A percentile compares a stretch with the other conserved stretches of the same genome.
Evolutionary conservation across 64 coral and sea anemone species (phyloP).

Genomic region (Orbicella faveolata): DNA sequence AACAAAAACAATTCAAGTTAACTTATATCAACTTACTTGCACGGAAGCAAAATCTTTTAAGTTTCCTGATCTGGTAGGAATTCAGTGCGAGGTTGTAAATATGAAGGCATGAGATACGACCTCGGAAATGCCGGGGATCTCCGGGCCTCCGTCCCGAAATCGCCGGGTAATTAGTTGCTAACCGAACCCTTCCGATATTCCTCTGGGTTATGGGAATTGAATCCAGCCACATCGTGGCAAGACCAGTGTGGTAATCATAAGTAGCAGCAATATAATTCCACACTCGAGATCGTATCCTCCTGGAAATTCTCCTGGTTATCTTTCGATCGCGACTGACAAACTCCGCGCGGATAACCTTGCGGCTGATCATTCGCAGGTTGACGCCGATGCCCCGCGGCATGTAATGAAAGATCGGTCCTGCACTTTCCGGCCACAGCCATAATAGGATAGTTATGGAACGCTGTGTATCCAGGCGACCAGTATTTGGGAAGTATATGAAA

Average conservation of each 20-base stretch:
- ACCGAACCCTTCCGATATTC: constrained; percentile 37
- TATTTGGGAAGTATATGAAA: constrained; percentile 69
- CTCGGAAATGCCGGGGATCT: constrained; percentile 49
- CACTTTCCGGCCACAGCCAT: constrained; percentile 69
- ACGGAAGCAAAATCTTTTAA: constrained; percentile 58
- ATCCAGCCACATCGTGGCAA: constrained; percentile 61
- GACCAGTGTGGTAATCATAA: constrained; percentile 32
- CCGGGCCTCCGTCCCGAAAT: constrained; percentile 43
- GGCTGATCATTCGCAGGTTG: constrained; percentile 44
- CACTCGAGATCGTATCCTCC: constrained; percentile 28
- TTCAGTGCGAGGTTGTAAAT: constrained; percentile 58
- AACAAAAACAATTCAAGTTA: not conserved
- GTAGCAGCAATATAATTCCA: constrained; percentile 69
- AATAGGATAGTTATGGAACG: constrained; percentile 68
- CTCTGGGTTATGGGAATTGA: constrained; percentile 51
- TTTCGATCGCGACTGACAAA: constrained; percentile 46
- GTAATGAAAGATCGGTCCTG: constrained; percentile 79
- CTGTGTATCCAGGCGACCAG: constrained; percentile 67
- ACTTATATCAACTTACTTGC: constrained; percentile 28
- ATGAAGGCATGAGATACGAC: constrained; percentile 56
- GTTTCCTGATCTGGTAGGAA: constrained; percentile 55
- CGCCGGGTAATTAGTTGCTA: constrained; percentile 56
- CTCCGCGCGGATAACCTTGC: constrained; percentile 31
- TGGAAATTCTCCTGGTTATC: not conserved
- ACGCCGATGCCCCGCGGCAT: constrained; percentile 57